phyloP scores from a whole-genome alignment of 2,888 invertebrate species.

The Drosophila percnosoma region DNA sequence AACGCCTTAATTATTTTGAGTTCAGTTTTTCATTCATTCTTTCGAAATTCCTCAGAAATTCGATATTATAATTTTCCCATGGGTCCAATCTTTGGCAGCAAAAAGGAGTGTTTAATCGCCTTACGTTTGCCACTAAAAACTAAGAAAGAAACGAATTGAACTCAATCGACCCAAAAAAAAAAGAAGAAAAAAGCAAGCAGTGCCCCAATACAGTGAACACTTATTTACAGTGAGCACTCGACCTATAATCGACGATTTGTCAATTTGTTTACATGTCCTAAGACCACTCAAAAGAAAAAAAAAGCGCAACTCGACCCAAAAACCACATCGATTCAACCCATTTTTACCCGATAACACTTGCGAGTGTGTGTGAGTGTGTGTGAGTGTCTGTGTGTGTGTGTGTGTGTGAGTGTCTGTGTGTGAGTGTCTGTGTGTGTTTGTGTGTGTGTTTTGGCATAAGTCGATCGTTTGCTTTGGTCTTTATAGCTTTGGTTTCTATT shows the following conservation, averaged over 20 bases:
- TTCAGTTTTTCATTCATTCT: background rate
- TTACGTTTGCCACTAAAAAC: background rate
- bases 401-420: background rate
- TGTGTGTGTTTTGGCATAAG: constrained; percentile 22
- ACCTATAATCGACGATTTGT: constrained; percentile 33
- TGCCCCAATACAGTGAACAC: background rate
- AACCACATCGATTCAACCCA: constrained; percentile 11
- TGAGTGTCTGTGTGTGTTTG: background rate
- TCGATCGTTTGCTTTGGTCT: constrained; percentile 55
- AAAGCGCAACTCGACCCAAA: background rate
- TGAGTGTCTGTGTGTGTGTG: background rate
- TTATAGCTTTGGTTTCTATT: constrained; percentile 48
- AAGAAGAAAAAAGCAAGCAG: background rate
- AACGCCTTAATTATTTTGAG: background rate
- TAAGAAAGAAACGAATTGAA: background rate
- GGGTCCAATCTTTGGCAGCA: background rate
- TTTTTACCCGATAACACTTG: constrained; percentile 40
- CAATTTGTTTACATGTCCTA: constrained; percentile 47
- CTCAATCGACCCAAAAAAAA: background rate
- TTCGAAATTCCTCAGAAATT: background rate
- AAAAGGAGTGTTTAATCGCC: background rate
- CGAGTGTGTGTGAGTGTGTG: background rate
- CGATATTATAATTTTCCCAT: background rate
- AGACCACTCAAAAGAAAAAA: constrained; percentile 5
- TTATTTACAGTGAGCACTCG: constrained; percentile 1